A percentile compares a stretch with the other conserved stretches of the same genome.
Conservation (phyloP, 2,888 invertebrate species). For the Agrilus cyanescens region DNA sequence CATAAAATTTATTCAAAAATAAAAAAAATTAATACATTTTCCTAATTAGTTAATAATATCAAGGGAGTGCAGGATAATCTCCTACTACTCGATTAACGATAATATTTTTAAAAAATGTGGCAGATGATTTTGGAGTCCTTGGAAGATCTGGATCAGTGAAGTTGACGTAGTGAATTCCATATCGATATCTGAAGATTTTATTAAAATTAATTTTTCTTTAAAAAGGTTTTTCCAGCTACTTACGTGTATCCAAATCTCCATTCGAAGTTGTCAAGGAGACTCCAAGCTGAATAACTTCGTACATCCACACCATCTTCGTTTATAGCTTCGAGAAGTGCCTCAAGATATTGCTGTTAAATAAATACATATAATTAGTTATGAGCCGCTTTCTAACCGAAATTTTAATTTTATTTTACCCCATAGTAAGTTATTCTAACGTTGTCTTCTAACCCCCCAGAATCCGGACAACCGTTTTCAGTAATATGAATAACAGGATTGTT, state of each 20-base stretch:
- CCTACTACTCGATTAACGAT: conserved; percentile 27
- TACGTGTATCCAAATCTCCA: conserved; percentile 43
- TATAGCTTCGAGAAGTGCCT: conserved; percentile 19
- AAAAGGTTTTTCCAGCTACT: too few species aligned
- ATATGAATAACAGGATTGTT: conserved; percentile 40
- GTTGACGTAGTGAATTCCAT: conserved; percentile 57
- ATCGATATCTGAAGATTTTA: conserved; percentile 41
- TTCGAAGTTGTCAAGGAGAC: conserved; percentile 51
- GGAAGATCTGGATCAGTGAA: conserved; percentile 43
- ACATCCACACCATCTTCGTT: conserved; percentile 36
- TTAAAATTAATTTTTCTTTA: neutral
- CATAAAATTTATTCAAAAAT: too few species aligned
- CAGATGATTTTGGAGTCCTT: conserved; percentile 51
- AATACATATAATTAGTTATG: neutral
- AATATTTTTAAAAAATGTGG: conserved; percentile 39
- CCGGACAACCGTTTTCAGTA: conserved; percentile 42
- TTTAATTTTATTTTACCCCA: conserved; percentile 7
- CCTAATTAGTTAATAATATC: too few species aligned
- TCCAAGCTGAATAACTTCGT: conserved; percentile 47
- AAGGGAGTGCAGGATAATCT: too few species aligned
- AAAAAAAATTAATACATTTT: too few species aligned
- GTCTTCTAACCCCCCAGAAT: conserved; percentile 7
- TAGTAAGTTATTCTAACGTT: conserved; percentile 10
- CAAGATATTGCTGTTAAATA: conserved; percentile 21
- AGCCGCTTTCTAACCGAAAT: neutral